A percentile compares a stretch with the other conserved stretches of the same genome.
Evolutionary conservation across 1,140 invertebrate genomes (phyloP).

Genomic region (Calosoma granatense): DNA sequence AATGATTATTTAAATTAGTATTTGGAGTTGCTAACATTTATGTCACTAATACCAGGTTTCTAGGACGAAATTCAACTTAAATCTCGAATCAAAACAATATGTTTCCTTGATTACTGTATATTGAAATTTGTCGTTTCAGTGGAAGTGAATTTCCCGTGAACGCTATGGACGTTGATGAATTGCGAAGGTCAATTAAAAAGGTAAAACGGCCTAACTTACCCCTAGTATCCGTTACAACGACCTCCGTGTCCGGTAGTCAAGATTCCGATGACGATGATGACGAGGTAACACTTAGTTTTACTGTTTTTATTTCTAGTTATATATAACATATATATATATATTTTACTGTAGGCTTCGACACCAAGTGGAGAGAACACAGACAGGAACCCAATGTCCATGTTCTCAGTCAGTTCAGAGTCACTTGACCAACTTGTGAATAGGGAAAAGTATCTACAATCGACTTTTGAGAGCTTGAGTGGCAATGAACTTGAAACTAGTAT

Average conservation of each 20-base stretch:
- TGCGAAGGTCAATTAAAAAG: constrained; percentile 65
- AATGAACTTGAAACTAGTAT: constrained; percentile 40
- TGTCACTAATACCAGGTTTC: background rate
- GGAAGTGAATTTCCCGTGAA: constrained; percentile 74
- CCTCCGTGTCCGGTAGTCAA: constrained; percentile 57
- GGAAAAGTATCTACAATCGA: constrained; percentile 66
- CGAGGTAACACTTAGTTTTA: constrained; percentile 34
- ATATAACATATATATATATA: background rate
- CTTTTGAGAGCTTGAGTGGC: constrained; percentile 64
- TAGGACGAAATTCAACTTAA: too few species aligned
- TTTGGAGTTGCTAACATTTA: background rate
- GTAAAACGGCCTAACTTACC: constrained; percentile 29
- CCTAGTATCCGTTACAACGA: constrained; percentile 40
- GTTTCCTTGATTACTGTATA: too few species aligned
- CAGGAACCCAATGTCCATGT: constrained; percentile 46
- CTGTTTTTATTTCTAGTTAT: background rate
- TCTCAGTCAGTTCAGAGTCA: constrained; percentile 63
- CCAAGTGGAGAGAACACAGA: constrained; percentile 64
- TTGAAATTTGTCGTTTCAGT: constrained; percentile 16
- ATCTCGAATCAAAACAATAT: background rate
- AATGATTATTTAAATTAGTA: background rate
- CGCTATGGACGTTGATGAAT: constrained; percentile 75
- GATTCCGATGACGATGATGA: constrained; percentile 73
- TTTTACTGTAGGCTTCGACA: constrained; percentile 44
- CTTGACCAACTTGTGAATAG: constrained; percentile 53